These are phyloP conservation scores for Diuraphis noxia DNA, from an alignment of 1,140 invertebrate species.

Conservation along the genomic window DNA sequence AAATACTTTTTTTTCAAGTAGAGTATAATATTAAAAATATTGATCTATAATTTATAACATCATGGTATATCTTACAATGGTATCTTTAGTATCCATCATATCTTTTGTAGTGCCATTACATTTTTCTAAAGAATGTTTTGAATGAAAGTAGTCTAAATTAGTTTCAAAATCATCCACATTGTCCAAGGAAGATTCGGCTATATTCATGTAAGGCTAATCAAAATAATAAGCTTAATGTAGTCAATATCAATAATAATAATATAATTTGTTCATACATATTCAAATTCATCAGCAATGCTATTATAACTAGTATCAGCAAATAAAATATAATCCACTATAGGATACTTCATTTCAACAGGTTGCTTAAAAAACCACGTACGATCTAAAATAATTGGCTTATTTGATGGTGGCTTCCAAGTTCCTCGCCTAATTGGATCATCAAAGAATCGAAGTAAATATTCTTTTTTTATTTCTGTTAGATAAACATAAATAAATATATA, in stretches of 20 bases:
- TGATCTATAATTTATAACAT: neutral
- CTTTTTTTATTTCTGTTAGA: neutral
- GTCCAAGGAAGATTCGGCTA: neutral
- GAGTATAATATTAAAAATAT: neutral
- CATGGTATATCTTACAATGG: neutral
- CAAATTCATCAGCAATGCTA: neutral
- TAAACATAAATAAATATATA: neutral
- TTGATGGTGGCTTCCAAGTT: neutral
- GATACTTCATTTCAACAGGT: neutral
- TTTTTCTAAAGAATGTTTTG: neutral
- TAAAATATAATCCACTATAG: neutral
- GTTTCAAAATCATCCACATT: neutral
- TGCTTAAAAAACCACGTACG: neutral
- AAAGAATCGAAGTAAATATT: neutral
- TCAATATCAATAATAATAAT: neutral
- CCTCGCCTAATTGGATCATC: conserved; percentile 13
- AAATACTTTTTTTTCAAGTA: neutral
- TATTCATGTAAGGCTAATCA: neutral
- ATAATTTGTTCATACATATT: neutral
- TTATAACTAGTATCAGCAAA: neutral
- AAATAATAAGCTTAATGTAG: neutral
- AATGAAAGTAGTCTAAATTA: neutral
- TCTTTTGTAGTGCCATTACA: neutral
- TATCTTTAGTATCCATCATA: neutral
- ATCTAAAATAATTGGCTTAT: neutral